A percentile compares a stretch with the other conserved stretches of the same genome.
Evolutionary conservation across 2,797 vertebrate species (phyloP).

Genomic region (Zalophus californianus): DNA sequence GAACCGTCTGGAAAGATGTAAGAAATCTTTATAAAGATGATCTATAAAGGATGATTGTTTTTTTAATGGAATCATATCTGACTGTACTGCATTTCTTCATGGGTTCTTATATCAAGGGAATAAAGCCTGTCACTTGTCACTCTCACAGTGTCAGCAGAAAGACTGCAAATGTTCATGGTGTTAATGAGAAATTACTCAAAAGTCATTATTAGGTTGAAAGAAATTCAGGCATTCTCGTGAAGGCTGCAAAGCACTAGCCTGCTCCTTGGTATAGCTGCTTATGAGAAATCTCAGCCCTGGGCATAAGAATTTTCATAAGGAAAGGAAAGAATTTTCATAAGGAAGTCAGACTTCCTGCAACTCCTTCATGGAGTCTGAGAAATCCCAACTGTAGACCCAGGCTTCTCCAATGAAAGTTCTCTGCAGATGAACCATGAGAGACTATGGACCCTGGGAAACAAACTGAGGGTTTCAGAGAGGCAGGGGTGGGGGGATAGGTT

Average conservation of each 20-base stretch:
- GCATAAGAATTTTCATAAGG: conserved; percentile 62
- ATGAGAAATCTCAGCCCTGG: conserved; percentile 59
- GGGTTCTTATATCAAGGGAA: conserved; percentile 74
- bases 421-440: neutral
- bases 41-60: conserved; percentile 26
- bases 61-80: conserved; percentile 61
- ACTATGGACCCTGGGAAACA: no score
- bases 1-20: conserved; percentile 51
- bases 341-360: neutral
- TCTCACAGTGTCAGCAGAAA: conserved; percentile 54
- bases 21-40: neutral
- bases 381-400: neutral
- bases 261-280: conserved; percentile 3
- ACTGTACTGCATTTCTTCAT: conserved; percentile 78
- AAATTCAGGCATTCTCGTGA: conserved; percentile 39
- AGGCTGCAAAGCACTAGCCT: conserved; percentile 55
- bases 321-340: conserved; percentile 61
- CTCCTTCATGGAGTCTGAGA: neutral
- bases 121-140: conserved; percentile 72
- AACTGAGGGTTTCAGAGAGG: no score
- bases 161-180: conserved; percentile 62
- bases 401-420: neutral
- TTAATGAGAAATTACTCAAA: conserved; percentile 79
- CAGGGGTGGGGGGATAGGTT: no score
- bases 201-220: conserved; percentile 51